phyloP scores from a whole-genome alignment of 2,888 invertebrate genomes.

The Standfussiana lucernea region DNA sequence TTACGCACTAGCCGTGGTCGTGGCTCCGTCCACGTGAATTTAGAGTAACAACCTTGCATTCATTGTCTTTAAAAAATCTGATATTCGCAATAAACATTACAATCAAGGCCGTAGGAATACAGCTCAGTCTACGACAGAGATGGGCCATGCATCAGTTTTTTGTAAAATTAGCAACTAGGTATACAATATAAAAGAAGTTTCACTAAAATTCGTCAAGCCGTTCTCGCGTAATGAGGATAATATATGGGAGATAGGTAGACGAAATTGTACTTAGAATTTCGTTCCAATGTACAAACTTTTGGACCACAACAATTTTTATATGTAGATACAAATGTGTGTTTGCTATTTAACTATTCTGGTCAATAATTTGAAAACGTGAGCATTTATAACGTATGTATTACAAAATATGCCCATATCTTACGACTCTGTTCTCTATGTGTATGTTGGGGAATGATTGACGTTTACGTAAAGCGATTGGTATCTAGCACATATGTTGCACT shows the following conservation, averaged over 20 bases:
- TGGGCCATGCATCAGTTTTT: not conserved
- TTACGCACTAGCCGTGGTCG: conserved; percentile 5
- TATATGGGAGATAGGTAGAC: not conserved
- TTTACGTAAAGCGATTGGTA: conserved; percentile 6
- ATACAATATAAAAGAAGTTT: not conserved
- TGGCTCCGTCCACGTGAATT: not conserved
- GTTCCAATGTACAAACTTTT: not conserved
- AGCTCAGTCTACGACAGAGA: not conserved
- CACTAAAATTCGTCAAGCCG: not conserved
- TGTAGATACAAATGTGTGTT: conserved; percentile 9
- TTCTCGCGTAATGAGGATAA: not conserved
- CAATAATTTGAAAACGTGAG: conserved; percentile 46
- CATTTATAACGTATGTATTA: conserved; percentile 22
- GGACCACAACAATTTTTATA: conserved; percentile 1
- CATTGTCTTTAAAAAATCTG: not conserved
- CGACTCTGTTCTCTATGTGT: not conserved
- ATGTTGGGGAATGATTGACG: conserved; percentile 19
- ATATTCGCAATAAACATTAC: not conserved
- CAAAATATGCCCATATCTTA: conserved; percentile 19
- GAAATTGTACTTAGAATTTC: not conserved
- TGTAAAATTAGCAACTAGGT: not conserved
- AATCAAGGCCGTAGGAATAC: not conserved
- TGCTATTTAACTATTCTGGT: conserved; percentile 28
- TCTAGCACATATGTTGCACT: not conserved
- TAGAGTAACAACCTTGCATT: not conserved